These are phyloP conservation scores for Drosophila suzukii DNA, from an alignment of 1,140 invertebrate species.

Conservation along the genomic window DNA sequence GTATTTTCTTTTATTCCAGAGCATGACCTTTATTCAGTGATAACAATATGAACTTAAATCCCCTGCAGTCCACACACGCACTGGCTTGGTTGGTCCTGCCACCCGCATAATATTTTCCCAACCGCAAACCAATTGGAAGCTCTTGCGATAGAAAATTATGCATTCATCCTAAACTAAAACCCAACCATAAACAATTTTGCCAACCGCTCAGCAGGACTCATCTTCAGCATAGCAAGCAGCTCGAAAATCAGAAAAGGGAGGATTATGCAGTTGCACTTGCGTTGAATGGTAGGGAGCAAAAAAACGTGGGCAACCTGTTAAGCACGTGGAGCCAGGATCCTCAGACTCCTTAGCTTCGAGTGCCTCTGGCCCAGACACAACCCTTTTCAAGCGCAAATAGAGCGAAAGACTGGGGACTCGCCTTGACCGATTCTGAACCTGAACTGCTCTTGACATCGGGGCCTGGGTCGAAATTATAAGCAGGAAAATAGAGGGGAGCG, in stretches of 20 bases:
- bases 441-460: constrained; percentile 64
- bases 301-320: constrained; percentile 56
- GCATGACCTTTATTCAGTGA: not conserved
- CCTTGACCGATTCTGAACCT: constrained; percentile 63
- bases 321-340: constrained; percentile 36
- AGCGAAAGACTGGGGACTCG: constrained; percentile 27
- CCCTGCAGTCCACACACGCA: constrained; percentile 5
- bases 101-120: constrained; percentile 37
- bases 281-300: constrained; percentile 1
- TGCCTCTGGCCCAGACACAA: constrained; percentile 32
- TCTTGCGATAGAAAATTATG: constrained; percentile 51
- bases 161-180: constrained; percentile 25
- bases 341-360: constrained; percentile 16
- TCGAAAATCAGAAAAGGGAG: constrained; percentile 22
- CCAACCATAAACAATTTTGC: constrained; percentile 3
- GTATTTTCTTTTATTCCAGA: not conserved
- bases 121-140: constrained; percentile 19
- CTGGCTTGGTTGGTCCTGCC: not conserved
- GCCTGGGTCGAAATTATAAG: constrained; percentile 35
- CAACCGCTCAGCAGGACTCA: constrained; percentile 9
- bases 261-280: constrained; percentile 17
- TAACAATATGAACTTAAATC: constrained; percentile 4
- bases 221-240: constrained; percentile 25
- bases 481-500: constrained; percentile 4
- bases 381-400: constrained; percentile 47